A percentile compares a stretch with the other conserved stretches of the same genome.
Conservation (phyloP, 2,113 vertebrate genomes). For the Oncorhynchus mykiss region DNA sequence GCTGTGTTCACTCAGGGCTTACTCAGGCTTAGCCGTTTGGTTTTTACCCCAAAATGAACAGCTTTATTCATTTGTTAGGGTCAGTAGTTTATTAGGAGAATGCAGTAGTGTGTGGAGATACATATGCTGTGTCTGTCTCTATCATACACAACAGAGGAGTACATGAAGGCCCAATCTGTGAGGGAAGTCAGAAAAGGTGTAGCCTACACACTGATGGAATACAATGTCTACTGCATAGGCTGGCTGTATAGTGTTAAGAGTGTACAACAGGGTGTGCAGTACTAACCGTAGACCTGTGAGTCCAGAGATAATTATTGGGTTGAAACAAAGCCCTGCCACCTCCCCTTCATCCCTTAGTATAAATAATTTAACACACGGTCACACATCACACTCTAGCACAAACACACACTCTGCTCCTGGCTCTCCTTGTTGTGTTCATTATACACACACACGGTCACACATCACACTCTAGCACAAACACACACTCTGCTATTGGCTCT, state of each 20-base stretch:
- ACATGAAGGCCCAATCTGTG: no score
- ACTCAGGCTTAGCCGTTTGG: no score
- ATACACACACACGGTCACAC: constrained; percentile 22
- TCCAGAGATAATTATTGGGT: constrained; percentile 44
- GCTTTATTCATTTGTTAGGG: no score
- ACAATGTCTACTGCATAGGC: neutral
- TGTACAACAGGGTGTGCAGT: neutral
- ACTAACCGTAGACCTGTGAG: constrained; percentile 10
- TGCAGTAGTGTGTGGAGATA: no score
- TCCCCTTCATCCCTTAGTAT: constrained; percentile 22
- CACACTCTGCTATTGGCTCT: no score
- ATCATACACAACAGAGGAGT: no score
- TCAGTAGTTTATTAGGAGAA: no score
- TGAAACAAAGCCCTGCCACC: constrained; percentile 35
- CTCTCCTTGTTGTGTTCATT: no score
- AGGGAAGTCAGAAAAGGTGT: no score
- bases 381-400: constrained; percentile 17
- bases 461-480: neutral
- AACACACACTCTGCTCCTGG: neutral
- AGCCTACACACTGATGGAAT: constrained; percentile 9
- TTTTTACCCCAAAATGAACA: no score
- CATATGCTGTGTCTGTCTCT: no score
- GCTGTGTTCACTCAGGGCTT: constrained; percentile 13
- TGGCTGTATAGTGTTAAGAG: neutral
- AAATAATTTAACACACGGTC: constrained; percentile 50